Conservation (phyloP, 2,113 vertebrate species). For the Callionymus lyra region DNA sequence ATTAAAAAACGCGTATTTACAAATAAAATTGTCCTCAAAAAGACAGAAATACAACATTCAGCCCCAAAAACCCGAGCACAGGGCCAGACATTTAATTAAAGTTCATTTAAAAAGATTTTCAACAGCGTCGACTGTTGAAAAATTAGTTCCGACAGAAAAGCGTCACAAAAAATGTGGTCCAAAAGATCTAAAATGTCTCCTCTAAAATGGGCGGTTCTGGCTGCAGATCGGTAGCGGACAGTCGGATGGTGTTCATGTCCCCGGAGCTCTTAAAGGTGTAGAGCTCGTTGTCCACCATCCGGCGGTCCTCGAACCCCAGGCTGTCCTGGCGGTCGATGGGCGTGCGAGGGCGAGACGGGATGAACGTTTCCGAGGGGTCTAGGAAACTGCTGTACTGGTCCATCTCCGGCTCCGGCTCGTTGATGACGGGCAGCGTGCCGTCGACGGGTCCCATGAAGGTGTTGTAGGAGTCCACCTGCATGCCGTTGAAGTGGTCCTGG, state of each 20-base stretch:
- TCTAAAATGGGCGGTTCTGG: constrained; percentile 18
- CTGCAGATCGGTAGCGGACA: constrained; percentile 38
- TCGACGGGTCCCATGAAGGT: constrained; percentile 65
- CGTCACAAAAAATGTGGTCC: not conserved
- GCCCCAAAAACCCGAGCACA: constrained; percentile 8
- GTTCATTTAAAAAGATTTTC: not conserved
- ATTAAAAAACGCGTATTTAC: constrained; percentile 39
- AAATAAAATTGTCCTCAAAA: not conserved
- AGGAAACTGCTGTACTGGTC: constrained; percentile 74
- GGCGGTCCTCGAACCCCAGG: constrained; percentile 55
- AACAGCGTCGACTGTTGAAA: constrained; percentile 18
- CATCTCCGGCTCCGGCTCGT: constrained; percentile 54
- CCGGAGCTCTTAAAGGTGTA: constrained; percentile 71
- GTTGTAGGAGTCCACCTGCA: constrained; percentile 59
- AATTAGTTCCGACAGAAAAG: too few species aligned
- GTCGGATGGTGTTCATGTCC: constrained; percentile 52
- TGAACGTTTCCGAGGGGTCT: constrained; percentile 55
- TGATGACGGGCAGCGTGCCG: constrained; percentile 26
- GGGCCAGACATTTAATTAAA: constrained; percentile 9
- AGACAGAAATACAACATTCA: not conserved
- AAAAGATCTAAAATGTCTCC: constrained; percentile 32
- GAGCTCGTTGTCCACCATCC: constrained; percentile 69
- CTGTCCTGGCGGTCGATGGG: constrained; percentile 57
- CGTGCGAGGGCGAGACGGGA: constrained; percentile 70
- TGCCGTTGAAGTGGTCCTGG: constrained; percentile 66